Base-by-base conservation (phyloP, 2,888 invertebrate species). In the Molanna angustata region DNA sequence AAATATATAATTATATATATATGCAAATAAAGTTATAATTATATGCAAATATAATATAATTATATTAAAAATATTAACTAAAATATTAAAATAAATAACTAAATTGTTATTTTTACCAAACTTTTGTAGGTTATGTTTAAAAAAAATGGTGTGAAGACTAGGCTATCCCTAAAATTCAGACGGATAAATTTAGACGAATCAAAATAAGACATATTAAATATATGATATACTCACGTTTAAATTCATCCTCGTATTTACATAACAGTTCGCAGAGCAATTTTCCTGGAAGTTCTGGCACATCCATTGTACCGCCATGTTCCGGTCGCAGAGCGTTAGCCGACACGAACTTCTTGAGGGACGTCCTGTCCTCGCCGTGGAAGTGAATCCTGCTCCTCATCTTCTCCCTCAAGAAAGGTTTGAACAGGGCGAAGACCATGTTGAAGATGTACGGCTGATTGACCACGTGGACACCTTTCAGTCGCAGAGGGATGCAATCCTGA, bases 401-500 rank as follows among this genome's bases (percentile, higher is more conserved):
- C 65, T 91, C 90, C 59, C 86, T 79, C 61, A 94, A 74, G 67
- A 94, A 94, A 1, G 94, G 94, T 67, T 91, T 92, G 69, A 94
- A 88, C 49, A 95, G 78, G 6, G 88, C 84, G 64, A 88, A 94
- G 2, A 90, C 74, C 81, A 92, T 85, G 65, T 90, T 91, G 72
- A 94, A 94, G 56, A 93, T 79, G 60, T 81, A 84, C 0, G 94
- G 89, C 66, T 94, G 93, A 67, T 91, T 91, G n/a, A 94, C 77
- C 44, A 94, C 79, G 66, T 94, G 94, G 2, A 95, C 84, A 0
- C 83, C 90, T 70, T 92, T 93, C 39, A 95, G 71, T 44, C 94
- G 82, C 56, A 85, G 77, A 0, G 94, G 90, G 21, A 90, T 83
- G 64, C 90, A 88, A 64, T 90, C 92, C 84, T 90, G 77, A 16